A percentile compares a stretch with the other conserved stretches of the same genome.
phyloP scores from a whole-genome alignment of 2,888 invertebrate genomes.

The Apamea sordens region DNA sequence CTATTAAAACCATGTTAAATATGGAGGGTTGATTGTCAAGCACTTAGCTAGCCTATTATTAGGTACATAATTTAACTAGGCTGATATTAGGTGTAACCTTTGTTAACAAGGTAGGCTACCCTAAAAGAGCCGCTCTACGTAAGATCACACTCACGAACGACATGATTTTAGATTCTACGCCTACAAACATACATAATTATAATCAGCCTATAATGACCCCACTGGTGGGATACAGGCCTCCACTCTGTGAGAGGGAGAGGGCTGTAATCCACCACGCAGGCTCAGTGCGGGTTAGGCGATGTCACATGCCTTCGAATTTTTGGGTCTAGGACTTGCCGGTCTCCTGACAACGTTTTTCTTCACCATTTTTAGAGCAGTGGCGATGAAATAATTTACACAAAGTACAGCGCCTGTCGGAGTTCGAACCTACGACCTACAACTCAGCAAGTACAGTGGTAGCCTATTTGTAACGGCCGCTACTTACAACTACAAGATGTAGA shows the following conservation, averaged over 20 bases:
- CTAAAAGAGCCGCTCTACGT: no score
- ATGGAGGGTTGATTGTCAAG: neutral
- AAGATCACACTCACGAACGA: neutral
- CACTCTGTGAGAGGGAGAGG: no score
- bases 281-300: no score
- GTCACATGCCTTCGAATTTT: neutral
- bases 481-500: neutral
- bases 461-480: neutral
- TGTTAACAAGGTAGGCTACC: neutral
- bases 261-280: no score
- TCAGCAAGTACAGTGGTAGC: no score
- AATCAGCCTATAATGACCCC: no score
- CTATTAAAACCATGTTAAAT: no score
- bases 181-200: no score
- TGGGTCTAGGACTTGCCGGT: neutral
- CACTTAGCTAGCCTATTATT: neutral
- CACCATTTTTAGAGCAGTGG: neutral
- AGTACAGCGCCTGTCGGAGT: neutral
- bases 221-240: no score
- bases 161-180: neutral
- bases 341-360: neutral
- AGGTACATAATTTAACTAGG: neutral
- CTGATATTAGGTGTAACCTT: no score
- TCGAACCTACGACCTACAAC: neutral
- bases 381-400: neutral